Evolutionary conservation across 2,797 vertebrate species (phyloP), one percentile per base, ranked within the genome.

Genomic region (Rhinogobio ventralis): DNA sequence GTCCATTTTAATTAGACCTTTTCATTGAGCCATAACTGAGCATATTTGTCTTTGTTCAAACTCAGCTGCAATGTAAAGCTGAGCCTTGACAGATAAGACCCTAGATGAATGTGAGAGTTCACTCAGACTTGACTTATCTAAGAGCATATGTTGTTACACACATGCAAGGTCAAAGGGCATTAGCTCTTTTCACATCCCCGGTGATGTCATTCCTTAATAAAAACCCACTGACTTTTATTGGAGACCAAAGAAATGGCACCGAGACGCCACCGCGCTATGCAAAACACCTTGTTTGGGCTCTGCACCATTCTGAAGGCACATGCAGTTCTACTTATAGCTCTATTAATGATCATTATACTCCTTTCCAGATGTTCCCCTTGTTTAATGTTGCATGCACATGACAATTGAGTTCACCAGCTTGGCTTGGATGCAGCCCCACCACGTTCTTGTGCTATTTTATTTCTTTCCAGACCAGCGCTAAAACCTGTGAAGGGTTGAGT

Each of bases 261-360:
- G 13, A 67, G 51, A 73, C 33, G 53, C 62, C 84, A 78, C 33
- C 7, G 1, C 33, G 15, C n/a, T 36, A 71, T 71, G 55, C 42
- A 28, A 80, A 85, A 81, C 57, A 83, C 86, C 89, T 92, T 91
- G 92, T 91, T 88, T 87, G 84, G 84, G 89, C 92, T 93, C 92
- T 94, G 88, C 89, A 85, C 88, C 83, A 42, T 82, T 86, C 87
- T 64, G 85, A 81, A 79, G 79, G 73, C 85, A 87, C 87, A 92
- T 91, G 91, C 87, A 90, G 88, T 91, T 93, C 89, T 93, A 93
- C 93, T 93, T 93, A 89, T 92, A 92, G 92, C 85, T 78, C 85
- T 88, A 90, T 92, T 93, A 89, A 91, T 92, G 85, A 89, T 87
- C 83, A 87, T 93, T 93, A 89, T 92, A 80, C 89, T 90, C 68